Evolutionary conservation across 2,888 invertebrate species (phyloP).

Genomic region (Meiosimyza decipiens): DNA sequence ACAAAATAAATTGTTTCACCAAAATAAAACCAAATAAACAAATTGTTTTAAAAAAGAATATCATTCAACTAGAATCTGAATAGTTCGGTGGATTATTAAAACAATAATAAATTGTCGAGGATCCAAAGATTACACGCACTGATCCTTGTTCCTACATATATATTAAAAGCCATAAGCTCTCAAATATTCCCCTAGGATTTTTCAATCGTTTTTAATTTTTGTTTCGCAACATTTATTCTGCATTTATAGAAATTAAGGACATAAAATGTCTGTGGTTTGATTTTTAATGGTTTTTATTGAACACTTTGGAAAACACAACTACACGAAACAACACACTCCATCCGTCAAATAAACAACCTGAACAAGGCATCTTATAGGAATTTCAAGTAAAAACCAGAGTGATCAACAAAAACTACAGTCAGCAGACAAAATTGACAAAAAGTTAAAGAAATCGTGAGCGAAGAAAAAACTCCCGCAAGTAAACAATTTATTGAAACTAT

Average conservation of each 20-base stretch:
- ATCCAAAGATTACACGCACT: too few relatives aligned
- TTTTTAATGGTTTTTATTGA: constrained; percentile 24
- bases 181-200: constrained; percentile 17
- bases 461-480: constrained; percentile 4
- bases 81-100: too few relatives aligned
- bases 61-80: too few relatives aligned
- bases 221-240: constrained; percentile 24
- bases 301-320: constrained; percentile 10
- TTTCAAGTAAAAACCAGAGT: constrained; percentile 15
- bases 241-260: constrained; percentile 33
- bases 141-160: too few relatives aligned
- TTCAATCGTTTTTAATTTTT: neutral
- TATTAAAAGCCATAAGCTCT: too few relatives aligned
- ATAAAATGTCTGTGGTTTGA: constrained; percentile 21
- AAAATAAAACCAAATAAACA: too few relatives aligned
- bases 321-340: constrained; percentile 34
- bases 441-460: neutral
- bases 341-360: constrained; percentile 20
- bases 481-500: neutral
- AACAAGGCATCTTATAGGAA: neutral
- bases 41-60: too few relatives aligned
- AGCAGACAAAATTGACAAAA: constrained; percentile 23
- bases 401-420: constrained; percentile 23
- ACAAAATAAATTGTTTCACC: too few relatives aligned
- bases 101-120: too few relatives aligned